A percentile compares a stretch with the other conserved stretches of the same genome.
These are phyloP conservation scores for Melanerpes formicivorus DNA, from an alignment of 2,113 vertebrate genomes.

Conservation along the genomic window DNA sequence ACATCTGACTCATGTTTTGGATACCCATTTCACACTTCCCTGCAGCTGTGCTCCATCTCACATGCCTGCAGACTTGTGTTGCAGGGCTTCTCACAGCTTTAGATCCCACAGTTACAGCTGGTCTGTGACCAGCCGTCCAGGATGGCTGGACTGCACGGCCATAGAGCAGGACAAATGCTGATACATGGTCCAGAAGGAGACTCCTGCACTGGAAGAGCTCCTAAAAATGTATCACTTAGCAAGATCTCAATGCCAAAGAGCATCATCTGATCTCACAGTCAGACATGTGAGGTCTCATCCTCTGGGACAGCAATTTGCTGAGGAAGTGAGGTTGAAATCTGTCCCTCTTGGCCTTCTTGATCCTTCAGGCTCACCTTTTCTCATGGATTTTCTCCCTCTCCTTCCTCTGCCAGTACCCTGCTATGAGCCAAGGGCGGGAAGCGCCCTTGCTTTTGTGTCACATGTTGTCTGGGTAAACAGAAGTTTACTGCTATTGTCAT, in stretches of 20 bases:
- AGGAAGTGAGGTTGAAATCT: not conserved
- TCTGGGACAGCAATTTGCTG: not conserved
- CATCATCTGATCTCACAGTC: not conserved
- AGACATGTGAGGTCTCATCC: not conserved
- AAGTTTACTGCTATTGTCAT: not conserved
- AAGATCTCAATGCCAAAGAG: not conserved
- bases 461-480: slow-evolving; percentile 13
- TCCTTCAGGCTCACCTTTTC: not conserved
- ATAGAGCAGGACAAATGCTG: not conserved
- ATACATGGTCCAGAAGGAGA: not conserved
- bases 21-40: not conserved
- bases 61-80: not conserved
- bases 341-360: not conserved
- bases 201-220: not conserved
- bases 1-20: slow-evolving; percentile 35
- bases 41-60: slow-evolving; percentile 4
- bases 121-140: not conserved
- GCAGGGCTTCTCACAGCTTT: not conserved
- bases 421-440: not conserved
- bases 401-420: not conserved
- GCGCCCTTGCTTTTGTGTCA: not conserved
- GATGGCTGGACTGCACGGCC: not conserved
- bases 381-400: not conserved
- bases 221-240: not conserved
- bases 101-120: slow-evolving; percentile 22